Base-by-base conservation (phyloP, 1,140 invertebrate species). In the Drosophila tropicalis region DNA sequence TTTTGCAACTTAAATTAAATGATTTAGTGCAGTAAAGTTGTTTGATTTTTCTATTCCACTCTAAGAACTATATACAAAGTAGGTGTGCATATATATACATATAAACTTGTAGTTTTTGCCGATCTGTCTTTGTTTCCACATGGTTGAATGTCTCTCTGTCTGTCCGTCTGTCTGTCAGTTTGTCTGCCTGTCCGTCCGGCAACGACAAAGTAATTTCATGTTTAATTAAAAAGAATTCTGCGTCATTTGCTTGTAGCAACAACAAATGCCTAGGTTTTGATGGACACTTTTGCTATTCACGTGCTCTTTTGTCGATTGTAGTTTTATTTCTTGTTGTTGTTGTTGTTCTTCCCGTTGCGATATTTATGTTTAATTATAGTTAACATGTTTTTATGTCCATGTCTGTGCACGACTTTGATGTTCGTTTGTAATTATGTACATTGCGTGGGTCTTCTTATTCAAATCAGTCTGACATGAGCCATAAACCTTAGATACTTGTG, bases 191-290 rank as follows among this genome's bases (percentile, higher is more conserved):
- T 47, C 17, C 39, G 78, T 70, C 73, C 69, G 63, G 55, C 75
- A 86, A 67, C 72, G 66, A 69, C 72, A 87, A 89, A 89, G 80
- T 87, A 87, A 84, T 87, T 87, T 87, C 77, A 80, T 80, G 84
- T 89, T 89, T 87, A 87, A 87, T 87, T 87, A 87, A 89, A 87
- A 86, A 86, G 79, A 83, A 87, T 86, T 87, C 83, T 80, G 83
- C 79, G 67, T 82, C 82, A 82, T 73, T 76, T 84, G 81, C 73
- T 78, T 64, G 57, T 51, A 76, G 73, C 72, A 67, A 63, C 57
- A 44, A 41, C 13, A 12, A 41, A 19, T 54, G 58, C 22, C 34
- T 55, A 25, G 22, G 36, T 67, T 77, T 82, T 86, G 83, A 87
- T 86, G 79, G 83, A 87, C 83, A 83, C 76, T 85, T 87, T 81